phyloP scores from a whole-genome alignment of 2,113 vertebrate species.

The Ailuropoda melanoleuca region DNA sequence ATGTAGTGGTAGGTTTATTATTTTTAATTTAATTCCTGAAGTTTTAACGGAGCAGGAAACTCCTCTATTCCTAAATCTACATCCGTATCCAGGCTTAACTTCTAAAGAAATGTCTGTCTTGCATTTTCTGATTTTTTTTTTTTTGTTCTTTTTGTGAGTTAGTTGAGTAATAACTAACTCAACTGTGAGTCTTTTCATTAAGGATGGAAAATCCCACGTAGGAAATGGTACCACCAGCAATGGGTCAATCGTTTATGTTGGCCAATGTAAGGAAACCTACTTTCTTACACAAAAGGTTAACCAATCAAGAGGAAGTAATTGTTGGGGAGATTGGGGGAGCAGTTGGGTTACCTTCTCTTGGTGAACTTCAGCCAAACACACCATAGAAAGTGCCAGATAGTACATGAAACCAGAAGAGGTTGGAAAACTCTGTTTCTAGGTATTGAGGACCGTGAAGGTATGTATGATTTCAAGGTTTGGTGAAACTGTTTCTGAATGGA shows the following conservation, averaged over 20 bases:
- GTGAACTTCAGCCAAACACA: not conserved
- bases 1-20: not conserved
- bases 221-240: not conserved
- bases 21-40: conserved; percentile 39
- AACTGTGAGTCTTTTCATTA: not conserved
- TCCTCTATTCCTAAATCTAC: not conserved
- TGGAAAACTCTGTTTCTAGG: conserved; percentile 21
- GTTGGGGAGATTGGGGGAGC: not conserved
- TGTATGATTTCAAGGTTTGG: not conserved
- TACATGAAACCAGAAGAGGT: not conserved
- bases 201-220: conserved; percentile 31
- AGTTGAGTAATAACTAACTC: conserved; percentile 42
- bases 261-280: conserved; percentile 29
- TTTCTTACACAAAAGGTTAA: conserved; percentile 49
- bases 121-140: not conserved
- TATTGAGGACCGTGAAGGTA: not conserved
- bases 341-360: not conserved
- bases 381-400: not conserved
- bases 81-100: not conserved
- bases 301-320: conserved; percentile 37
- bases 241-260: conserved; percentile 11
- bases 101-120: not conserved
- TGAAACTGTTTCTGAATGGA: not conserved
- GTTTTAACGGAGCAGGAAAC: not conserved
- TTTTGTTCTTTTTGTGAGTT: conserved; percentile 12